A percentile compares a stretch with the other conserved stretches of the same genome.
Conservation (phyloP, 2,797 vertebrate species). For the Psittacula echo region DNA sequence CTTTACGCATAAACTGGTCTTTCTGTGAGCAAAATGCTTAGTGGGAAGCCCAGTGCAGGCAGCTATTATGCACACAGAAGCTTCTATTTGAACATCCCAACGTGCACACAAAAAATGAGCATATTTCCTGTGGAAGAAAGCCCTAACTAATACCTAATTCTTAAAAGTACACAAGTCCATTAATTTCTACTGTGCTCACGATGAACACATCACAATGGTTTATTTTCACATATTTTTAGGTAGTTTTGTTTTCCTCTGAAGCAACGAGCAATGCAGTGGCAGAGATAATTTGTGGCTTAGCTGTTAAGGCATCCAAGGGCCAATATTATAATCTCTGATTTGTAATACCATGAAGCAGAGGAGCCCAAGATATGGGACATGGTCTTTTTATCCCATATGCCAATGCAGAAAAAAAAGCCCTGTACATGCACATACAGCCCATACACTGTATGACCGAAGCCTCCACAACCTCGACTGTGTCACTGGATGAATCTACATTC, state of each 20-base stretch:
- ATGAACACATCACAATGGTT: background rate
- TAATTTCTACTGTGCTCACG: background rate
- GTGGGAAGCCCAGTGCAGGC: rapidly evolving
- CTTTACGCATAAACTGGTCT: background rate
- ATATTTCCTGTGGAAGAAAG: background rate
- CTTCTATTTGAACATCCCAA: background rate
- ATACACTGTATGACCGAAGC: background rate
- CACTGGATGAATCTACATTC: background rate
- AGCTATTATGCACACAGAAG: background rate
- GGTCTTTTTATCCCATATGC: background rate
- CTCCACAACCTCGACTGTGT: background rate
- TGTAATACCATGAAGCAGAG: background rate
- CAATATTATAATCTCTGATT: background rate
- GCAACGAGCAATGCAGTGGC: background rate
- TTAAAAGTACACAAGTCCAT: background rate
- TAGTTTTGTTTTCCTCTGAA: background rate
- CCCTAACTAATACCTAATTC: background rate
- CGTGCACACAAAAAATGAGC: background rate
- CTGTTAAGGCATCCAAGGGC: background rate
- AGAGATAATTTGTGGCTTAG: background rate
- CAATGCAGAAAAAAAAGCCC: background rate
- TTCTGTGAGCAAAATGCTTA: background rate
- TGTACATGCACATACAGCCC: background rate
- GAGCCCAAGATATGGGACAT: background rate
- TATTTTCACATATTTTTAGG: background rate